phyloP scores from a whole-genome alignment of 2,797 vertebrate species.

The Novumbra hubbsi region DNA sequence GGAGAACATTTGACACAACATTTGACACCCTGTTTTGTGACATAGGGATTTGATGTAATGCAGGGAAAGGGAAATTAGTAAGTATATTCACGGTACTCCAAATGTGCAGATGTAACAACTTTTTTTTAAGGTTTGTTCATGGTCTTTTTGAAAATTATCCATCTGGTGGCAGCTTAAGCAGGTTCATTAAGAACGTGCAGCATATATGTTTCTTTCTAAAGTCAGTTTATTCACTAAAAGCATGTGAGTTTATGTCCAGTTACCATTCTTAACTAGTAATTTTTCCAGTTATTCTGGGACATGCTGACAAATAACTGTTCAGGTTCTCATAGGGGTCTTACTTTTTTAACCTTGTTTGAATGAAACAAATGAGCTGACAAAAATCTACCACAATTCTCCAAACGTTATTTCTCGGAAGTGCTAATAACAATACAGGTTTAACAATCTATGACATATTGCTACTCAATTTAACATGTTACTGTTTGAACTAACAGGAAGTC shows the following conservation, averaged over 20 bases:
- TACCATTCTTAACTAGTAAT: neutral
- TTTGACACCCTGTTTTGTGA: neutral
- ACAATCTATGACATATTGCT: constrained; percentile 21
- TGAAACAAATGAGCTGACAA: constrained; percentile 2
- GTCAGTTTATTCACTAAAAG: neutral
- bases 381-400: constrained; percentile 4
- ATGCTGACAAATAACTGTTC: neutral
- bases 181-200: neutral
- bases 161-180: neutral
- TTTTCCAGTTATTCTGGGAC: neutral
- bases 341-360: neutral
- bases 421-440: constrained; percentile 33
- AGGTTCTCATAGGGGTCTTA: neutral
- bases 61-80: neutral
- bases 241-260: neutral
- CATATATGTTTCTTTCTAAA: neutral
- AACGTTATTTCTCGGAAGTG: constrained; percentile 33
- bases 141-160: neutral
- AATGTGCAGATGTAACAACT: neutral
- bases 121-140: neutral
- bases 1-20: neutral
- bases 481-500: constrained; percentile 17
- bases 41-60: neutral
- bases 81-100: neutral
- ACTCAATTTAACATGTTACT: constrained; percentile 15